A percentile compares a stretch with the other conserved stretches of the same genome.
phyloP scores from a whole-genome alignment of 2,888 invertebrate genomes.

The Anoncus sp. region DNA sequence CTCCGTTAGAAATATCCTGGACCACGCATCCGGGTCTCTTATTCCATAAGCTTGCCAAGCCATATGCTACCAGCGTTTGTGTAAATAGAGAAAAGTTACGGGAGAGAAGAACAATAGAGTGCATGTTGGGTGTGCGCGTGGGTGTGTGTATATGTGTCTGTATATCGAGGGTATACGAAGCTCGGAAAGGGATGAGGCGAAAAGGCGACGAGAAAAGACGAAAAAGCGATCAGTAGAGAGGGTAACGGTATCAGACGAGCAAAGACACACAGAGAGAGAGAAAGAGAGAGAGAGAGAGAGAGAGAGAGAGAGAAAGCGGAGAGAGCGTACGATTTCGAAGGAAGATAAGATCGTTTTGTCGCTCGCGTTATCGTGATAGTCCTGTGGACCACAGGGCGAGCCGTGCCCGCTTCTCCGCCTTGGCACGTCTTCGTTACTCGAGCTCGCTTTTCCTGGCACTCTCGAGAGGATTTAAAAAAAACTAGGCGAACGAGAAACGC shows the following conservation, averaged over 20 bases:
- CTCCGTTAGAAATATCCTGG: background rate
- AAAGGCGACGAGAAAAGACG: conserved; percentile 5
- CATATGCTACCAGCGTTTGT: conserved; percentile 11
- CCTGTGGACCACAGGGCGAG: conserved; percentile 40
- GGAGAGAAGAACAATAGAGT: background rate
- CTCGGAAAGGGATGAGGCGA: conserved; percentile 6
- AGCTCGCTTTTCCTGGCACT: conserved; percentile 49
- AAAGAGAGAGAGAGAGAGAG: conserved; percentile 25
- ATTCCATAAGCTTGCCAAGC: background rate
- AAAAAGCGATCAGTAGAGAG: conserved; percentile 28
- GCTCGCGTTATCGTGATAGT: conserved; percentile 59
- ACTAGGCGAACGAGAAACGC: conserved; percentile 49
- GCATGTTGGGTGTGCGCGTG: background rate
- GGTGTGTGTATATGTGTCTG: background rate
- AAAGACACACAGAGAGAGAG: conserved; percentile 1
- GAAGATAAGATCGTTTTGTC: conserved; percentile 71
- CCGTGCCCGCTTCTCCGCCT: conserved; percentile 30
- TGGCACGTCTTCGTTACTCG: conserved; percentile 43
- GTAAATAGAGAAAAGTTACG: conserved; percentile 25
- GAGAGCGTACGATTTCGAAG: conserved; percentile 66
- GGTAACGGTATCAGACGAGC: background rate
- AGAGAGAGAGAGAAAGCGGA: conserved; percentile 23
- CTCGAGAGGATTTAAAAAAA: conserved; percentile 57
- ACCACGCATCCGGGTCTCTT: background rate
- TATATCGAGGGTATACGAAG: conserved; percentile 2